Conservation (phyloP, 2,113 vertebrate species). For the Ameiurus melas region DNA sequence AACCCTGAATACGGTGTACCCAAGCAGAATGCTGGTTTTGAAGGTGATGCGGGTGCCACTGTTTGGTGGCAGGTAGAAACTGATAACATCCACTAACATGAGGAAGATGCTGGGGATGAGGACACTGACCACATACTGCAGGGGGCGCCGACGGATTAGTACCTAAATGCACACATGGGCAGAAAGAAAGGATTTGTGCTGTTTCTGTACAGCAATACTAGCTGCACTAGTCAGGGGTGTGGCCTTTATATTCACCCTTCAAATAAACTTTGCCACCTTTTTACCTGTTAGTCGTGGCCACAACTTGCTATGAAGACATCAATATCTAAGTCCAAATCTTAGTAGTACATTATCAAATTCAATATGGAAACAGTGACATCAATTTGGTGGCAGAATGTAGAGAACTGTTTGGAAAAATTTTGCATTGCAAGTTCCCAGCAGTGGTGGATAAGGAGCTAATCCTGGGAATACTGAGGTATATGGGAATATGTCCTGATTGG, state of each 20-base stretch:
- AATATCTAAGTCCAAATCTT: background rate
- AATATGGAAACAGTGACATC: background rate
- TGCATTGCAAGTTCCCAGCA: background rate
- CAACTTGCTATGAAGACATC: background rate
- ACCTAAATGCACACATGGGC: conserved; percentile 64
- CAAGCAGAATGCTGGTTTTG: conserved; percentile 82
- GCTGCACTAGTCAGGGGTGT: background rate
- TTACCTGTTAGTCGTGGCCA: background rate
- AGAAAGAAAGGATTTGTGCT: background rate
- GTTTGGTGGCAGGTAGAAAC: conserved; percentile 81
- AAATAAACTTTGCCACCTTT: background rate
- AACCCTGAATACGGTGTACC: conserved; percentile 84
- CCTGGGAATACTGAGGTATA: background rate
- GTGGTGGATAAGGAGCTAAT: background rate
- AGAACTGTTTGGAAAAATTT: background rate
- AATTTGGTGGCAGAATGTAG: background rate
- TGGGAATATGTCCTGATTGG: background rate
- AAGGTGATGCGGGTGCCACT: conserved; percentile 79
- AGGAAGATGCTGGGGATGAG: conserved; percentile 84
- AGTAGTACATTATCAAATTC: background rate
- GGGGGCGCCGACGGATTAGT: conserved; percentile 79
- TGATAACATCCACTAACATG: conserved; percentile 82
- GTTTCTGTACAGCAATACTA: background rate
- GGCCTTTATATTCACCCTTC: background rate
- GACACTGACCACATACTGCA: conserved; percentile 80